phyloP scores from a whole-genome alignment of 2,888 invertebrate species.

The Aleiodes testaceus region DNA sequence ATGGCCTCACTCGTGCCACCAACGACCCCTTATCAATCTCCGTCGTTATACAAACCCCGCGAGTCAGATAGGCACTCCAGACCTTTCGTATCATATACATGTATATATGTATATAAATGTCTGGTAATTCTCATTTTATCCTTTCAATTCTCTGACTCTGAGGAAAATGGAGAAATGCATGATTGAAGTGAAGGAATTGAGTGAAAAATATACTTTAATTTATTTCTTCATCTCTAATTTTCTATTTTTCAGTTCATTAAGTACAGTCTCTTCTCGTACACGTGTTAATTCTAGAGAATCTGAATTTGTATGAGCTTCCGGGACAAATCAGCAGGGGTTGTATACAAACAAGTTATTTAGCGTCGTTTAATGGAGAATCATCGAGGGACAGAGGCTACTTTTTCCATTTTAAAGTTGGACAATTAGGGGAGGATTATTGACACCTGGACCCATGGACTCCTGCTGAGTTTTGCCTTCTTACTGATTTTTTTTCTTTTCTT shows the following conservation, averaged over 20 bases:
- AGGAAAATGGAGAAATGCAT: neutral
- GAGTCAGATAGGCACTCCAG: constrained; percentile 31
- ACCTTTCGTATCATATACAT: constrained; percentile 25
- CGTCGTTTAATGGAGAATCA: constrained; percentile 69
- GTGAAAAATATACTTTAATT: too few species aligned
- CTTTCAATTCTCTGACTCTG: neutral
- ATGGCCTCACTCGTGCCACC: constrained; percentile 13
- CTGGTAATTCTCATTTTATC: neutral
- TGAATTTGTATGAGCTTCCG: constrained; percentile 33
- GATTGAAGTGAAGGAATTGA: neutral
- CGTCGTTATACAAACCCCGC: constrained; percentile 32
- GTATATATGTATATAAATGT: neutral
- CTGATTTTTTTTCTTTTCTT: constrained; percentile 6
- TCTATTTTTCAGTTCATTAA: too few species aligned
- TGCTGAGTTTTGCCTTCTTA: constrained; percentile 59
- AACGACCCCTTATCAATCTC: constrained; percentile 39
- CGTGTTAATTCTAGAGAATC: constrained; percentile 8
- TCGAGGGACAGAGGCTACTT: constrained; percentile 46
- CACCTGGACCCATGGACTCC: constrained; percentile 68
- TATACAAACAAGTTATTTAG: constrained; percentile 70
- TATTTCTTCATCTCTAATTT: too few species aligned
- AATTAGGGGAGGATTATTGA: constrained; percentile 71
- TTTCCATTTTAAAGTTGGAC: constrained; percentile 56
- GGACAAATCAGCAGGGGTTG: constrained; percentile 57
- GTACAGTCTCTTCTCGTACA: neutral